Conservation (phyloP, 2,113 vertebrate species). For the Apteryx mantelli region DNA sequence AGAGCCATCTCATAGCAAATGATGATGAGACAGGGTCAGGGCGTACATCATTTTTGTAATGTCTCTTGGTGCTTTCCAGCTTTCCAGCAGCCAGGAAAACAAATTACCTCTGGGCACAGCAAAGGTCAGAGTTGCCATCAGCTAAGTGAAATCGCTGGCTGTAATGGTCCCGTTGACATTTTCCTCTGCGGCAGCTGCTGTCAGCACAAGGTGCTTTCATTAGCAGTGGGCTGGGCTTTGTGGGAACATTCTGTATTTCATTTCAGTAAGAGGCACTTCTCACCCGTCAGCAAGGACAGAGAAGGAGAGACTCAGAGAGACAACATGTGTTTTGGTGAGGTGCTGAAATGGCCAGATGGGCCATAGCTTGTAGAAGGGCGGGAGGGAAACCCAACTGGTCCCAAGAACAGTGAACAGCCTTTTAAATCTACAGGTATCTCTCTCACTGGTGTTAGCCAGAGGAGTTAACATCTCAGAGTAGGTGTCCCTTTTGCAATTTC, state of each 20-base stretch:
- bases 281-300: not conserved
- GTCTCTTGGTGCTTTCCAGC: conserved; percentile 5
- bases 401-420: not conserved
- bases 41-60: not conserved
- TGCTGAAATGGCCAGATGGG: not conserved
- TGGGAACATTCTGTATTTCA: not conserved
- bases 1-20: not conserved
- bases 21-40: conserved; percentile 19
- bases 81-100: conserved; percentile 51
- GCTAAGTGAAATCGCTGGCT: not conserved
- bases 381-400: not conserved
- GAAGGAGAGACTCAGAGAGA: not conserved
- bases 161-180: conserved; percentile 18
- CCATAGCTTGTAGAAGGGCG: too few species aligned
- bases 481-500: not conserved
- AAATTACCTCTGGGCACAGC: conserved; percentile 44
- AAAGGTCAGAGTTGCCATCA: conserved; percentile 63
- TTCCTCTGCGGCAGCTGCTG: not conserved
- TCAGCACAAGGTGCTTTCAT: conserved; percentile 55
- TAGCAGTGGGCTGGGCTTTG: conserved; percentile 23
- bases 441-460: not conserved
- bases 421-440: not conserved
- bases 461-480: not conserved
- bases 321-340: not conserved
- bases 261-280: not conserved